Conservation (phyloP, 1,140 invertebrate genomes). For the Caenorhabditis remanei region DNA sequence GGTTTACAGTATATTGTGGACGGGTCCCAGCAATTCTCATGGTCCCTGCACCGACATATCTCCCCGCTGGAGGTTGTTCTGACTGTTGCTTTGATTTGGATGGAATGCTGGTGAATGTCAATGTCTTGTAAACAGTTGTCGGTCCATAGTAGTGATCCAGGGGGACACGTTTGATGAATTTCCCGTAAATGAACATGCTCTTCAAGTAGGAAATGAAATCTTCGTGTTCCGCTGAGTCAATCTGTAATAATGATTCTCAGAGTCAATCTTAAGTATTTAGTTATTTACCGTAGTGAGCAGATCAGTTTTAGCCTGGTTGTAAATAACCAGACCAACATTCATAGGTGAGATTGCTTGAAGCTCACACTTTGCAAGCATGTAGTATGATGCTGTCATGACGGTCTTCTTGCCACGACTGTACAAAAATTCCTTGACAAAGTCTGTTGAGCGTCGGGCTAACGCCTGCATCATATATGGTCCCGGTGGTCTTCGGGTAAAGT, state of each 20-base stretch:
- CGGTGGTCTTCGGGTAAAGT: background rate
- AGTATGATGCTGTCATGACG: conserved; percentile 15
- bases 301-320: conserved; percentile 22
- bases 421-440: conserved; percentile 17
- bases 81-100: no score
- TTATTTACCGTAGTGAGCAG: background rate
- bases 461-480: background rate
- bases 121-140: conserved; percentile 18
- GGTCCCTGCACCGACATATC: no score
- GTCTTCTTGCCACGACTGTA: background rate
- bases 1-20: background rate
- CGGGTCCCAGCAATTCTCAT: no score
- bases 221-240: background rate
- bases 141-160: background rate
- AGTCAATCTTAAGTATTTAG: background rate
- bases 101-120: conserved; percentile 10
- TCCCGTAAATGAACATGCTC: background rate
- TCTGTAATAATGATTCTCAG: background rate
- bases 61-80: no score
- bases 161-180: conserved; percentile 21
- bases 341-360: background rate
- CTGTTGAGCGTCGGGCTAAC: background rate
- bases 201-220: conserved; percentile 24
- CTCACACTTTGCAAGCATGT: conserved; percentile 16
- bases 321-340: background rate